These are phyloP conservation scores for Pterophyllum scalare DNA, from an alignment of 2,113 vertebrate genomes.

Conservation along the genomic window DNA sequence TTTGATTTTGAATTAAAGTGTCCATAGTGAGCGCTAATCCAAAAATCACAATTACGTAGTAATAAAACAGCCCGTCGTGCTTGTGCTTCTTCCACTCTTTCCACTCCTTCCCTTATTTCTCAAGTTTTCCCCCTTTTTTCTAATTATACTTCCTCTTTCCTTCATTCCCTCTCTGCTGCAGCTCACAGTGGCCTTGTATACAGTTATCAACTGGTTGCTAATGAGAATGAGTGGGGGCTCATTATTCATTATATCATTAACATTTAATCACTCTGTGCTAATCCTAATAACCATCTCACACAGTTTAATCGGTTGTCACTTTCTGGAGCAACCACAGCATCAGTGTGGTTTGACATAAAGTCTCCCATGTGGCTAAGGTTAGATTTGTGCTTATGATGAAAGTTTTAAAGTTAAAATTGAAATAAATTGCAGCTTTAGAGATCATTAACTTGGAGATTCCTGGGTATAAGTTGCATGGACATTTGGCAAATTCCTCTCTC, in stretches of 20 bases:
- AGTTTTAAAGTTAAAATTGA: background rate
- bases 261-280: slow-evolving; percentile 72
- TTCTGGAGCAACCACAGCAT: slow-evolving; percentile 25
- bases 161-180: slow-evolving; percentile 8
- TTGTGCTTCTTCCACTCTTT: background rate
- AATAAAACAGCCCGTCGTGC: background rate
- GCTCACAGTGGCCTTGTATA: slow-evolving; percentile 31
- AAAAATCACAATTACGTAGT: slow-evolving; percentile 35
- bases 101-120: background rate
- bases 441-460: slow-evolving; percentile 10
- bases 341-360: slow-evolving; percentile 26
- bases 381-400: background rate
- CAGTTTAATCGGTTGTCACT: slow-evolving; percentile 62
- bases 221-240: slow-evolving; percentile 64
- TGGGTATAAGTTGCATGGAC: background rate
- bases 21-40: slow-evolving; percentile 22
- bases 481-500: slow-evolving; percentile 6
- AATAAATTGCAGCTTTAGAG: background rate
- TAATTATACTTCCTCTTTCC: slow-evolving; percentile 2
- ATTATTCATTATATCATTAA: slow-evolving; percentile 74
- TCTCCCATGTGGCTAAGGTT: slow-evolving; percentile 12
- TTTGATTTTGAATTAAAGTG: slow-evolving; percentile 44
- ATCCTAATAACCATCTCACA: slow-evolving; percentile 69
- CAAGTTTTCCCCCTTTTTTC: background rate
- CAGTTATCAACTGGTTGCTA: slow-evolving; percentile 72